phyloP scores from a whole-genome alignment of 2,797 vertebrate genomes.

The Periophthalmus magnuspinnatus region DNA sequence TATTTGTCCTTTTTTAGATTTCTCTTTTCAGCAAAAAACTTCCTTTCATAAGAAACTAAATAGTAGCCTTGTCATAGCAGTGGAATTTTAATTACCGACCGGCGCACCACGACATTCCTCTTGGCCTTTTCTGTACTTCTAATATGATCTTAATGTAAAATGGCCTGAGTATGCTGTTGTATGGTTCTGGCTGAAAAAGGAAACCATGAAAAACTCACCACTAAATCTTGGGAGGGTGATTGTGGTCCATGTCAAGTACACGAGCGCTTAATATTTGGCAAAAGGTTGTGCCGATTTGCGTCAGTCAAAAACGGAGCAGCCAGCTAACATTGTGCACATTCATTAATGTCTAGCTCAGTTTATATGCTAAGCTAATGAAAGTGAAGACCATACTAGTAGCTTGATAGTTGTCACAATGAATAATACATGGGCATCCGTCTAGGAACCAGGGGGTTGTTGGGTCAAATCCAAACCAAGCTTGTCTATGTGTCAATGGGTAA shows the following conservation, averaged over 20 bases:
- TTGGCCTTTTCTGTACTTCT: conserved; percentile 60
- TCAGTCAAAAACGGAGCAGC: neutral
- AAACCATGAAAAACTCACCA: conserved; percentile 44
- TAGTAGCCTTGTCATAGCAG: conserved; percentile 58
- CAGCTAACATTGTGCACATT: conserved; percentile 12
- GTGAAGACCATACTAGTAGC: too few relatives aligned
- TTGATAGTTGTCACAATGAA: too few relatives aligned
- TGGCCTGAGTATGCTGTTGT: conserved; percentile 46
- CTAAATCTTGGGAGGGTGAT: conserved; percentile 36
- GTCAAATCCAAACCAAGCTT: too few relatives aligned
- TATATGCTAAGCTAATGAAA: neutral
- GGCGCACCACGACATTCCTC: conserved; percentile 52
- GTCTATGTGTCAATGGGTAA: too few relatives aligned
- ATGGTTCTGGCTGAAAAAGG: conserved; percentile 41
- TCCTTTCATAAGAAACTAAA: conserved; percentile 64
- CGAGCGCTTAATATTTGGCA: conserved; percentile 34
- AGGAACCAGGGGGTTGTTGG: too few relatives aligned
- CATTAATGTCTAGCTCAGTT: conserved; percentile 10
- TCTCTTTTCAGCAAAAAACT: conserved; percentile 41
- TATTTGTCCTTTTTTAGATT: conserved; percentile 36
- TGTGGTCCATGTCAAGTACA: conserved; percentile 46
- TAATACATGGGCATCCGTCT: too few relatives aligned
- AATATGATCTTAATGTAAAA: conserved; percentile 54
- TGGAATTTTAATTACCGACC: conserved; percentile 72
- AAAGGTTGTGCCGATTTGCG: conserved; percentile 16